These are phyloP conservation scores for Salminus brasiliensis DNA, from an alignment of 2,113 vertebrate genomes.

Conservation along the genomic window DNA sequence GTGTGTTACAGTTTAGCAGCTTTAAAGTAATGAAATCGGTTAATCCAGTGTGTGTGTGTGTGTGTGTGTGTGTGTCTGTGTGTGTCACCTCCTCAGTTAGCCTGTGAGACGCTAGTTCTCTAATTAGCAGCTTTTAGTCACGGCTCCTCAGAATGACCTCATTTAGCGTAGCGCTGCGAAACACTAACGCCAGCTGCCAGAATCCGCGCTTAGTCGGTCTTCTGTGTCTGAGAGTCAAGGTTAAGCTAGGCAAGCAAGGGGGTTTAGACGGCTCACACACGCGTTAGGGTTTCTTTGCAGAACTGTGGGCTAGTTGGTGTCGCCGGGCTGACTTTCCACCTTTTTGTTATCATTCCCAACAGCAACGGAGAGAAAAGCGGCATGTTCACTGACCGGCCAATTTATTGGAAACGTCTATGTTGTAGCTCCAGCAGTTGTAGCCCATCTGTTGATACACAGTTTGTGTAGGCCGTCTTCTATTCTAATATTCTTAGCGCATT, in stretches of 20 bases:
- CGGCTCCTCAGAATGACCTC: slow-evolving; percentile 61
- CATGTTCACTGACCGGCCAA: no score
- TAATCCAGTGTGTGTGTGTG: slow-evolving; percentile 6
- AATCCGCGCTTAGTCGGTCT: slow-evolving; percentile 12
- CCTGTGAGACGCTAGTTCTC: slow-evolving; percentile 54
- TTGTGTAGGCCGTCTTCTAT: no score
- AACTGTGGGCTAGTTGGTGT: no score
- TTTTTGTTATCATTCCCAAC: no score
- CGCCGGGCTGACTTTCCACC: no score
- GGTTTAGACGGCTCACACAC: neutral
- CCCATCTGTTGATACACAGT: no score
- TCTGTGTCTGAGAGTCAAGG: slow-evolving; percentile 6
- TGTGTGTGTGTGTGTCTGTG: slow-evolving; percentile 34
- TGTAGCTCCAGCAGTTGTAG: no score
- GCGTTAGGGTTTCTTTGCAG: no score
- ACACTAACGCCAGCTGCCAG: slow-evolving; percentile 25
- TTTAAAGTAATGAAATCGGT: slow-evolving; percentile 15
- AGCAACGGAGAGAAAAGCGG: no score
- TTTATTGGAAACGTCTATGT: no score
- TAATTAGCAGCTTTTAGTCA: slow-evolving; percentile 70
- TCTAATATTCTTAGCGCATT: no score
- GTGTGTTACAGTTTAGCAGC: neutral
- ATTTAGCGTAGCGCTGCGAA: slow-evolving; percentile 48
- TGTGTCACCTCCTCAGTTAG: slow-evolving; percentile 9
- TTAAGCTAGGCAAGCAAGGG: neutral